phyloP scores from a whole-genome alignment of 1,140 invertebrate species.

The Apolygus lucorum region DNA sequence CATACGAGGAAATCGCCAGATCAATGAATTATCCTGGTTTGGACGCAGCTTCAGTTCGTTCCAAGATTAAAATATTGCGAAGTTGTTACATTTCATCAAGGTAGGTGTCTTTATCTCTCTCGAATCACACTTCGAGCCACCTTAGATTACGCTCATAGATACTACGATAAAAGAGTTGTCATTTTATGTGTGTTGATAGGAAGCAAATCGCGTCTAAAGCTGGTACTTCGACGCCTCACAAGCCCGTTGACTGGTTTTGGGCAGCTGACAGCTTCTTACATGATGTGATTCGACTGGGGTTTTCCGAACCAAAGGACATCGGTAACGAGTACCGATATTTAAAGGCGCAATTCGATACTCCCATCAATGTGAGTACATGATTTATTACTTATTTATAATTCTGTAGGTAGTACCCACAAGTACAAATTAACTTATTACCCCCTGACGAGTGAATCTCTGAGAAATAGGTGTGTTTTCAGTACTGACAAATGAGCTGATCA shows the following conservation, averaged over 20 bases:
- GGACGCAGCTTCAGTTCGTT: neutral
- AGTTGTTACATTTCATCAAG: conserved; percentile 5
- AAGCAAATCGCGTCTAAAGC: conserved; percentile 1
- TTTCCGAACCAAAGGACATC: neutral
- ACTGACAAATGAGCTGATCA: too few species aligned
- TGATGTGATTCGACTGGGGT: neutral
- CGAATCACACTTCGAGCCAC: too few species aligned
- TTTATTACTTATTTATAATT: too few species aligned
- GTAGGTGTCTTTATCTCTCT: too few species aligned
- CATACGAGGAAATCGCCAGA: neutral
- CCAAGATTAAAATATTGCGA: conserved; percentile 3
- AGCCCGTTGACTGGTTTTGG: conserved; percentile 4
- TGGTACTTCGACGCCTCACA: neutral
- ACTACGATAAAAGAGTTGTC: too few species aligned
- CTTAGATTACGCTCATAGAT: too few species aligned
- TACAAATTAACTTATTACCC: too few species aligned
- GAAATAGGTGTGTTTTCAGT: too few species aligned
- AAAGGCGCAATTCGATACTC: neutral
- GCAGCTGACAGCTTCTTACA: neutral
- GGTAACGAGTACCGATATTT: neutral
- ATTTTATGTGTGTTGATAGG: too few species aligned
- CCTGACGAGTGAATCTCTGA: too few species aligned
- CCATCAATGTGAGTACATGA: too few species aligned
- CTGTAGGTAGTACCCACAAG: too few species aligned
- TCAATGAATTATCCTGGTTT: neutral